Percentiles rank a stretch among this genome's conserved stretches.
phyloP scores from a whole-genome alignment of 2,113 vertebrate genomes.

The Phasianus colchicus region DNA sequence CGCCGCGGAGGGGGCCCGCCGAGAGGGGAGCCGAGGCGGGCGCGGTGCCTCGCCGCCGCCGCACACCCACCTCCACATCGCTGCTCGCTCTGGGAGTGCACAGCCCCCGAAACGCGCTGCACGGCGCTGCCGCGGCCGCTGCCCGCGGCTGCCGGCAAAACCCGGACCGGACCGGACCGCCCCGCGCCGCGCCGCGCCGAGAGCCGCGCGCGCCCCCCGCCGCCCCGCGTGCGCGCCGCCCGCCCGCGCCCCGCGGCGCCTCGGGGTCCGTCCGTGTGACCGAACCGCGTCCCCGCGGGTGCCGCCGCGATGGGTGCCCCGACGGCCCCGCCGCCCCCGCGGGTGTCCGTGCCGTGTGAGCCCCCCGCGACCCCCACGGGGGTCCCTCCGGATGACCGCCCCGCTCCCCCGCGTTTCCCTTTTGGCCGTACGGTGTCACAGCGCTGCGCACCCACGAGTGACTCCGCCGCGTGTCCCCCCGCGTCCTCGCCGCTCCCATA shows the following conservation, averaged over 20 bases:
- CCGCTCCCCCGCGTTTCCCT: no score
- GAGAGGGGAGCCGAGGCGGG: not conserved
- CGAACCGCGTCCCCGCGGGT: not conserved
- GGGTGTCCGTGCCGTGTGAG: no score
- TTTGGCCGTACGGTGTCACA: no score
- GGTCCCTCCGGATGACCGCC: no score
- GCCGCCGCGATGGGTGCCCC: not conserved
- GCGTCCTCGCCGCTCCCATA: not conserved
- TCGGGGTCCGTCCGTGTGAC: not conserved
- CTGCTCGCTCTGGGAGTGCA: constrained; percentile 87
- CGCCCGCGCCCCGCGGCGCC: not conserved
- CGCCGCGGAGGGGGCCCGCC: not conserved
- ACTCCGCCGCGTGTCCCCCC: not conserved
- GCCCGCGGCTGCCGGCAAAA: constrained; percentile 87
- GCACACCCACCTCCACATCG: constrained; percentile 92
- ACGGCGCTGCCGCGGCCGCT: constrained; percentile 73
- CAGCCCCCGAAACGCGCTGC: constrained; percentile 84
- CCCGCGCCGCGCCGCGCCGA: constrained; percentile 13
- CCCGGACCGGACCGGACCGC: constrained; percentile 87
- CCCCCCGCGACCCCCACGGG: not conserved
- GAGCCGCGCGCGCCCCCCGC: not conserved
- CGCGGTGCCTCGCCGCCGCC: constrained; percentile 52
- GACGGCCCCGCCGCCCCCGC: not conserved
- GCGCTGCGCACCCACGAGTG: not conserved
- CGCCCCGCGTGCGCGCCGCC: not conserved